These are phyloP conservation scores for Metacarcinus magister DNA, from an alignment of 2,888 invertebrate genomes.

Conservation along the genomic window DNA sequence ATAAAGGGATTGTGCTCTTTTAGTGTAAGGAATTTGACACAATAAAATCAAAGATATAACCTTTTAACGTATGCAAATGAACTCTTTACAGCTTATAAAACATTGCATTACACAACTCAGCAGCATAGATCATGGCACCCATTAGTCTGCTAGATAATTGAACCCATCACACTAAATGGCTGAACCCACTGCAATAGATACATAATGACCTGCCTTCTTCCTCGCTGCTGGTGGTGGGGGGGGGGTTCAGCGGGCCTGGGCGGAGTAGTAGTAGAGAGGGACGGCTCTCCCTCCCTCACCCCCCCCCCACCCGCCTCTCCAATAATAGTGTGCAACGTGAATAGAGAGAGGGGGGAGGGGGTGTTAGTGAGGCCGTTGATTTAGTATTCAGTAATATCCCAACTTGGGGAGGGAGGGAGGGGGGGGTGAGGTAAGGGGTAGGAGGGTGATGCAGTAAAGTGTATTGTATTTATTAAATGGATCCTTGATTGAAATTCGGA, in stretches of 20 bases:
- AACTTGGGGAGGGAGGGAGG: neutral
- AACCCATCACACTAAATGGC: neutral
- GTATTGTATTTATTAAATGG: neutral
- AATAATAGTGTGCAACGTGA: neutral
- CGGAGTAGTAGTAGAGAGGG: neutral
- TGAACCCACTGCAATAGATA: neutral
- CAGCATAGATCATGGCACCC: neutral
- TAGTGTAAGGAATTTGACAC: too few species aligned
- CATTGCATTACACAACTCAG: neutral
- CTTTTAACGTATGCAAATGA: too few species aligned
- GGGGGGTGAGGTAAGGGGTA: neutral
- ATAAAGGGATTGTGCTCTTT: too few species aligned
- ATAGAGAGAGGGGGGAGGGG: neutral
- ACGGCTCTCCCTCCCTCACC: neutral
- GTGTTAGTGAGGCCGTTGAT: neutral
- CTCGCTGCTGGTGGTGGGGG: neutral
- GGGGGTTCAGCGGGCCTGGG: neutral
- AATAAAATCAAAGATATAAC: too few species aligned
- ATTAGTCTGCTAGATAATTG: neutral
- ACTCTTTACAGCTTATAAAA: neutral
- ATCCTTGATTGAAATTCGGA: neutral
- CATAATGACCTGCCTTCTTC: neutral
- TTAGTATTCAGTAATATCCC: slow-evolving; percentile 12
- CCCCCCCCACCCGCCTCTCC: neutral
- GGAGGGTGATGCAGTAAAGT: neutral